phyloP scores from a whole-genome alignment of 2,113 vertebrate species.

The Sterna hirundo region DNA sequence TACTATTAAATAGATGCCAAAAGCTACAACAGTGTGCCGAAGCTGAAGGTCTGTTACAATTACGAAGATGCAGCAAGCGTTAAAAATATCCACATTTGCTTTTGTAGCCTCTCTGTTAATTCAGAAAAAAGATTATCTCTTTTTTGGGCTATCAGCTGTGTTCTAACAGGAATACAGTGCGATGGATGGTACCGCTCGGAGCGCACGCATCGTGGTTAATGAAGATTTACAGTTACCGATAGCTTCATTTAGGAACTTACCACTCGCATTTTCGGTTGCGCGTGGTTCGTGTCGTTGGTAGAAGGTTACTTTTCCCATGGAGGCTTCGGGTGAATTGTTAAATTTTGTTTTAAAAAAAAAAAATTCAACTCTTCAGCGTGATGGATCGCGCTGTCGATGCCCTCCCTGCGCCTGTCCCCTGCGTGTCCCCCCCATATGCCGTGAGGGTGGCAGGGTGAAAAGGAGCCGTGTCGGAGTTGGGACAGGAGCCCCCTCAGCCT shows the following conservation, averaged over 20 bases:
- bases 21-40: background rate
- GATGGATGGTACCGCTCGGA: background rate
- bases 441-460: background rate
- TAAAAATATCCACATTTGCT: background rate
- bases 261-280: fast-evolving
- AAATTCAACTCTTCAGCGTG: background rate
- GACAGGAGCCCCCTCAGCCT: background rate
- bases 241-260: background rate
- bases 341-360: background rate
- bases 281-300: background rate
- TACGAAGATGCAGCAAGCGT: background rate
- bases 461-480: background rate
- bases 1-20: background rate
- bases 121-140: background rate
- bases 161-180: background rate
- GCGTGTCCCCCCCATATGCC: fast-evolving
- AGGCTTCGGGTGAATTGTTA: background rate
- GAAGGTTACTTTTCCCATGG: background rate
- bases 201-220: background rate
- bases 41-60: background rate
- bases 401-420: background rate
- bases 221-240: background rate
- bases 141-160: background rate
- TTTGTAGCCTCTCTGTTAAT: background rate
- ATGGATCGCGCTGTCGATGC: background rate